Percentiles rank a stretch among this genome's conserved stretches.
Conservation (phyloP, 2,888 invertebrate genomes). For the Hecatera dysodea region DNA sequence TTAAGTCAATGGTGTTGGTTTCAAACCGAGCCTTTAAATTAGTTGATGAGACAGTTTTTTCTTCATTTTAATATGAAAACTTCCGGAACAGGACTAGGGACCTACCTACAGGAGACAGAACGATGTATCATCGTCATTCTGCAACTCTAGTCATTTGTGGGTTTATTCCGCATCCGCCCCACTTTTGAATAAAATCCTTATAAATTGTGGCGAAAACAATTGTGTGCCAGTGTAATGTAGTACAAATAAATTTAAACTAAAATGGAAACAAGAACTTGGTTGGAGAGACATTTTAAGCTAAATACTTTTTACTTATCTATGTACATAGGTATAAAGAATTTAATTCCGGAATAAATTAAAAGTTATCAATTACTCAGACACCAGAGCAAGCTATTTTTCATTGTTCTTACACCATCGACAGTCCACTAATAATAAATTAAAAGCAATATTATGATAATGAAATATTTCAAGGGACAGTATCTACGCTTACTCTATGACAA, state of each 20-base stretch:
- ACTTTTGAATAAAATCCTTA: not conserved
- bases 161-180: not conserved
- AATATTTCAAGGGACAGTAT: slow-evolving; percentile 48
- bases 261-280: too few species aligned
- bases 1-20: not conserved
- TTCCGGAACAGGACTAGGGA: too few species aligned
- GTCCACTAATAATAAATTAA: slow-evolving; percentile 46
- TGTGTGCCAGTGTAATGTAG: too few species aligned
- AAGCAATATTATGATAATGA: slow-evolving; percentile 57
- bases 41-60: too few species aligned
- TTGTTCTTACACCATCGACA: not conserved
- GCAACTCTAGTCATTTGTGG: not conserved
- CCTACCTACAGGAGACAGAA: not conserved
- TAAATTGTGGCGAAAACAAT: not conserved
- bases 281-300: not conserved
- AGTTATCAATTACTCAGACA: not conserved
- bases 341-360: not conserved
- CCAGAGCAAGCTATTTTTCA: not conserved
- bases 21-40: not conserved
- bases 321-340: too few species aligned
- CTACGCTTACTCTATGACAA: slow-evolving; percentile 54
- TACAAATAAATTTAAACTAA: too few species aligned
- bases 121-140: not conserved
- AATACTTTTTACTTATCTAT: not conserved
- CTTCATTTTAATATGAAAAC: too few species aligned